These are phyloP conservation scores for Dryobota labecula DNA, from an alignment of 2,888 invertebrate genomes.

Conservation along the genomic window DNA sequence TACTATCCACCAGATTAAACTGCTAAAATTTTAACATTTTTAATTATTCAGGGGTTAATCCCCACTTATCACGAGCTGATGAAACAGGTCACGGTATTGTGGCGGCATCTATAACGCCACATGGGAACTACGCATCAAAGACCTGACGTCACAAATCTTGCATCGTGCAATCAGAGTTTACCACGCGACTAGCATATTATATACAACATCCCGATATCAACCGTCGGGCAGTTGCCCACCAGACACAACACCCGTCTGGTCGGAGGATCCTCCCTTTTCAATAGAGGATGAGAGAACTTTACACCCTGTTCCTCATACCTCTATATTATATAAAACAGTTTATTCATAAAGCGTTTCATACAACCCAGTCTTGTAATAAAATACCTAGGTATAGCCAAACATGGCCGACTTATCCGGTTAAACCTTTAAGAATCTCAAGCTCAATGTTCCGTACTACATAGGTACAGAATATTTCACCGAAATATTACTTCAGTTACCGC, in stretches of 20 bases:
- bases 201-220: too few species aligned
- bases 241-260: too few species aligned
- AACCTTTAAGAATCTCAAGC: slow-evolving; percentile 9
- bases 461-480: slow-evolving; percentile 9
- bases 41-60: background rate
- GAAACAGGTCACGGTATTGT: background rate
- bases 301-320: too few species aligned
- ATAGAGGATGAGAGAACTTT: too few species aligned
- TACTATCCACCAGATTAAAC: background rate
- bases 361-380: background rate
- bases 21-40: background rate
- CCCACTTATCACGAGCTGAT: background rate
- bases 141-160: too few species aligned
- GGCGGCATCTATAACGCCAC: too few species aligned
- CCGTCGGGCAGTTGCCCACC: too few species aligned
- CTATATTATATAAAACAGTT: background rate
- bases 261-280: too few species aligned
- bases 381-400: background rate
- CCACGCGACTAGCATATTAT: too few species aligned
- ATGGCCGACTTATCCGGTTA: background rate
- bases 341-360: too few species aligned
- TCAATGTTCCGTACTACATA: slow-evolving; percentile 25
- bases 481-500: slow-evolving; percentile 25
- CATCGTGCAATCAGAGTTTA: too few species aligned
- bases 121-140: too few species aligned